Evolutionary conservation across 2,888 invertebrate genomes (phyloP).

Genomic region (Drosophila atroscutellata): DNA sequence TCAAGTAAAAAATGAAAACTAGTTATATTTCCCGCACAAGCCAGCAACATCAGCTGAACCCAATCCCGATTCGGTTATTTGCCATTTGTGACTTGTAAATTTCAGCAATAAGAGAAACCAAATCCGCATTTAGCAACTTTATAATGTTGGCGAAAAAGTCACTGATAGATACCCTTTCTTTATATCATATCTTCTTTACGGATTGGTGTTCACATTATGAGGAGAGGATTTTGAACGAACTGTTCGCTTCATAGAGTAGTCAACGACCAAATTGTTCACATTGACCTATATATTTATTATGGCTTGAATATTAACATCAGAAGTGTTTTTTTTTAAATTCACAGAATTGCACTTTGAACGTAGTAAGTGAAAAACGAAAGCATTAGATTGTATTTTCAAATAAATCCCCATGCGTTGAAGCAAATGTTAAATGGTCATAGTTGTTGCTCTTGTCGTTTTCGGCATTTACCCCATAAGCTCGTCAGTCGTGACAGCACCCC

Average conservation of each 20-base stretch:
- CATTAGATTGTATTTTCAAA: constrained; percentile 3
- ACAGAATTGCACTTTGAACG: constrained; percentile 2
- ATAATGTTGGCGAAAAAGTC: neutral
- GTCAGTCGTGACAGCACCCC: neutral
- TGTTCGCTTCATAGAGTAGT: neutral
- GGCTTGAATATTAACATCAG: neutral
- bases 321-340: neutral
- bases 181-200: neutral
- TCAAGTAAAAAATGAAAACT: constrained; percentile 14
- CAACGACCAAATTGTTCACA: neutral
- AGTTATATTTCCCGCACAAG: constrained; percentile 22
- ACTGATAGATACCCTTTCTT: neutral
- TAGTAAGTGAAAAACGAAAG: neutral
- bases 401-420: constrained; percentile 14
- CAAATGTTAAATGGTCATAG: constrained; percentile 64
- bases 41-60: neutral
- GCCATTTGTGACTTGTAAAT: constrained; percentile 14
- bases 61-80: constrained; percentile 4
- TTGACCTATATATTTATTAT: neutral
- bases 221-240: no score
- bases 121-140: neutral
- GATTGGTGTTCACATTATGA: neutral
- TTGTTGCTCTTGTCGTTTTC: constrained; percentile 43
- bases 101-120: neutral
- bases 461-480: constrained; percentile 18